phyloP scores from a whole-genome alignment of 2,113 vertebrate genomes.

The Hippocampus guttulatus region DNA sequence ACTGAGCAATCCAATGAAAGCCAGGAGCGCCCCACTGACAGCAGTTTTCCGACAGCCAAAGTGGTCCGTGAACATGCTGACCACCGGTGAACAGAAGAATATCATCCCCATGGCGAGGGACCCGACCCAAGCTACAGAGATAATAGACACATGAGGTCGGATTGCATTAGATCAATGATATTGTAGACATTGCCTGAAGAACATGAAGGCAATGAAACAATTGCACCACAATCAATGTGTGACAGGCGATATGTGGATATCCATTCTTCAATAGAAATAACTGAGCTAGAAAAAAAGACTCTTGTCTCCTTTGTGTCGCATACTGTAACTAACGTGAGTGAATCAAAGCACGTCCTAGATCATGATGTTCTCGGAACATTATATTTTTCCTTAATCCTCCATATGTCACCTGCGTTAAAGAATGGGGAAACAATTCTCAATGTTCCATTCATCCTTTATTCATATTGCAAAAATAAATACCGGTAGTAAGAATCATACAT shows the following conservation, averaged over 20 bases:
- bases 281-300: not conserved
- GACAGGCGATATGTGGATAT: not conserved
- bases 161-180: not conserved
- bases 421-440: no score
- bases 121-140: conserved; percentile 87
- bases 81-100: conserved; percentile 96
- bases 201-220: conserved; percentile 9
- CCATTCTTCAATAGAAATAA: conserved; percentile 6
- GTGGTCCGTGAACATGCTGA: conserved; percentile 97
- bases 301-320: not conserved
- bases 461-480: no score
- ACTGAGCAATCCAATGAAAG: conserved; percentile 89
- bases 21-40: conserved; percentile 82
- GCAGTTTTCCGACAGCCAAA: conserved; percentile 93
- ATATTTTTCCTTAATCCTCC: no score
- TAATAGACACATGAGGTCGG: conserved; percentile 15
- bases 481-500: no score
- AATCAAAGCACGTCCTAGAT: not conserved
- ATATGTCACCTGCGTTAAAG: no score
- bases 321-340: not conserved
- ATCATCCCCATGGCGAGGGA: conserved; percentile 98
- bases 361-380: no score
- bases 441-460: no score
- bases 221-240: conserved; percentile 1
- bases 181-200: conserved; percentile 6